Percentiles rank a stretch among this genome's conserved stretches.
phyloP scores from a whole-genome alignment of 2,888 invertebrate genomes.

The Tricholauxania praeusta region DNA sequence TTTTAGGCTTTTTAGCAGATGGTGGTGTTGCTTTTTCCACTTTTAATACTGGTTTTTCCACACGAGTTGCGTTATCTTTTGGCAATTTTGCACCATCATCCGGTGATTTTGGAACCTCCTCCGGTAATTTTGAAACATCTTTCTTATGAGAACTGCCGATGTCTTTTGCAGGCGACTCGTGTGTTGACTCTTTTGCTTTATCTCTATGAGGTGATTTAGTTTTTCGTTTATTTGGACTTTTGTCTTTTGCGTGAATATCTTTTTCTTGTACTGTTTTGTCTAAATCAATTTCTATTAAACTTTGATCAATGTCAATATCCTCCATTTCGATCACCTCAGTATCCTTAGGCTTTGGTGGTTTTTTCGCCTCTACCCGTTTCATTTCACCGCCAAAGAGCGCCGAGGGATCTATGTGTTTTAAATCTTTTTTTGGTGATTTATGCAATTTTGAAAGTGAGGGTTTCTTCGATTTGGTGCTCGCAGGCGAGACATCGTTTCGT shows the following conservation, averaged over 20 bases:
- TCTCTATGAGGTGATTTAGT: background rate
- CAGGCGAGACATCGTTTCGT: conserved; percentile 65
- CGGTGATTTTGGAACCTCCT: too few species aligned
- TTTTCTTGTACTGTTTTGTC: conserved; percentile 42
- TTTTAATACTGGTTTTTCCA: background rate
- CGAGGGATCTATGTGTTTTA: conserved; percentile 69
- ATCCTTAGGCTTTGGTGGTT: conserved; percentile 61
- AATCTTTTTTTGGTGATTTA: conserved; percentile 35
- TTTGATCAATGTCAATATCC: conserved; percentile 73
- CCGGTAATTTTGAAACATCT: too few species aligned
- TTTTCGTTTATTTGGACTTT: conserved; percentile 10
- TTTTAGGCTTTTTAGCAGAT: conserved; percentile 22
- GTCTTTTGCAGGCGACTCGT: too few species aligned
- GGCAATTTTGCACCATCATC: too few species aligned
- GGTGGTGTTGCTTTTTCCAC: background rate
- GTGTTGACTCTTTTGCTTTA: background rate
- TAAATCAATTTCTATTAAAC: conserved; percentile 57
- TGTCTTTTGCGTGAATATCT: background rate
- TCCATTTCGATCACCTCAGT: conserved; percentile 66
- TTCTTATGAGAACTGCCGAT: too few species aligned
- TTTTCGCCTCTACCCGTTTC: conserved; percentile 70
- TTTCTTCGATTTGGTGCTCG: conserved; percentile 49
- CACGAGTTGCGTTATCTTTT: too few species aligned
- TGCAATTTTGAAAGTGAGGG: conserved; percentile 55
- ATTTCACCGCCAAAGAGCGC: conserved; percentile 75